Evolutionary conservation across 2,113 vertebrate genomes (phyloP).

Genomic region (Aspiorhynchus laticeps): DNA sequence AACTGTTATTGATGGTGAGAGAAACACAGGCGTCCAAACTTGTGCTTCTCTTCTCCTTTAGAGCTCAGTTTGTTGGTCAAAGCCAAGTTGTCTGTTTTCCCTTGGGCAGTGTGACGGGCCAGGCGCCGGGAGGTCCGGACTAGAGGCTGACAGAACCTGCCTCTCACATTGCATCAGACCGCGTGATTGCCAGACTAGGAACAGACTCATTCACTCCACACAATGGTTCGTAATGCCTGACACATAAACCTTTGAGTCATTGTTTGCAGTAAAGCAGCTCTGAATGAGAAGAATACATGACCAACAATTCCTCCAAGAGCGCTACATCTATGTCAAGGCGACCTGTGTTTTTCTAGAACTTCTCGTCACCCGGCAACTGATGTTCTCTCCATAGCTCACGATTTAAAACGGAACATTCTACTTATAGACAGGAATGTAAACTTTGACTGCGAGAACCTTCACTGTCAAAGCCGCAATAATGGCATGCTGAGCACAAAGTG

Average conservation of each 20-base stretch:
- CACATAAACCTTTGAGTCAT: conserved; percentile 61
- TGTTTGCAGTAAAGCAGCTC: conserved; percentile 45
- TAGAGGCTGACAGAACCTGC: conserved; percentile 50
- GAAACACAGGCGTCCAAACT: background rate
- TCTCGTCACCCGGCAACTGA: conserved; percentile 63
- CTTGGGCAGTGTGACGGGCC: conserved; percentile 42
- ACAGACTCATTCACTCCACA: conserved; percentile 55
- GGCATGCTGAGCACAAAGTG: conserved; percentile 63
- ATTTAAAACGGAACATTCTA: conserved; percentile 68
- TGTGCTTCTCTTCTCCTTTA: conserved; percentile 10
- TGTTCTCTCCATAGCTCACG: conserved; percentile 63
- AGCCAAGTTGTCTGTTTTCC: conserved; percentile 51
- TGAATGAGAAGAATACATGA: conserved; percentile 52
- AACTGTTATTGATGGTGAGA: background rate
- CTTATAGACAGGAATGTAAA: conserved; percentile 67
- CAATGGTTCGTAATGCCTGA: conserved; percentile 48
- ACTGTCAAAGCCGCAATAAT: conserved; percentile 52
- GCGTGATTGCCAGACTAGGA: conserved; percentile 49
- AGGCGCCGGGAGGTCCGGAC: conserved; percentile 55
- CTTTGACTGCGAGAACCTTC: conserved; percentile 69
- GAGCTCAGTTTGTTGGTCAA: conserved; percentile 25
- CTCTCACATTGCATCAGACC: conserved; percentile 51
- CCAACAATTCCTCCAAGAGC: conserved; percentile 50
- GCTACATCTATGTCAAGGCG: conserved; percentile 46
- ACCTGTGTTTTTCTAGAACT: conserved; percentile 48